Base-by-base conservation (phyloP, 2,113 vertebrate species). In the Empidonax alnorum region DNA sequence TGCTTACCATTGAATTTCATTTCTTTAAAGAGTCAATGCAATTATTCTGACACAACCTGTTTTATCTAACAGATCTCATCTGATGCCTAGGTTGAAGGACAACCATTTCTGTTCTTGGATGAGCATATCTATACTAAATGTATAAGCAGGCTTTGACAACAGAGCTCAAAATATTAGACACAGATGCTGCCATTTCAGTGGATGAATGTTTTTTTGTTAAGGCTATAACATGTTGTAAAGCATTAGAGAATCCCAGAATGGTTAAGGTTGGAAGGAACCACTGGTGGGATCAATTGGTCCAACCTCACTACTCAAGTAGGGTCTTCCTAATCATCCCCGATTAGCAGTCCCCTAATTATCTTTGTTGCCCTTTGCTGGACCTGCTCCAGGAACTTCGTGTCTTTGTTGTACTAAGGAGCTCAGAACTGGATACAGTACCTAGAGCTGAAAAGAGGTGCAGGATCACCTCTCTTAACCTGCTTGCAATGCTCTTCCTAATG, bases 301-400 rank as follows among this genome's bases (percentile, higher is more conserved):
- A 50, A 49, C 12, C 9, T 24, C 24, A n/a, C 37, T 52, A 52
- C 33, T 81, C 10, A 66, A 33, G 22, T 4, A 50, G 18, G 7
- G 33, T 33, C 59, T 37, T 89, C 33, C 15, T 58, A 44, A 37
- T 19, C 5, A 66, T 58, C 22, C 49, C 37, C 59, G 14, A 66
- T 20, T 33, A 66, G 52, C 22, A 50, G 27, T 23, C 27, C 18
- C 31, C 18, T 74, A 47, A 75, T 61, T 9, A 53, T 7, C 39
- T 61, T 53, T 39, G 24, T 11, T 33, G 11, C 16, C 16, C 39
- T 59, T 55, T 39, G 14, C 28, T 61, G 62, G 39, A 68, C 10
- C n/a, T 1, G 0, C 6, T 27, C 25, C 35, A 0, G 0, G 31
- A 35, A 35, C 24, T 33, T 5, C 33, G 33, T 1, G 12, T 35